Conservation (phyloP, 2,113 vertebrate genomes). For the Vidua chalybeata region DNA sequence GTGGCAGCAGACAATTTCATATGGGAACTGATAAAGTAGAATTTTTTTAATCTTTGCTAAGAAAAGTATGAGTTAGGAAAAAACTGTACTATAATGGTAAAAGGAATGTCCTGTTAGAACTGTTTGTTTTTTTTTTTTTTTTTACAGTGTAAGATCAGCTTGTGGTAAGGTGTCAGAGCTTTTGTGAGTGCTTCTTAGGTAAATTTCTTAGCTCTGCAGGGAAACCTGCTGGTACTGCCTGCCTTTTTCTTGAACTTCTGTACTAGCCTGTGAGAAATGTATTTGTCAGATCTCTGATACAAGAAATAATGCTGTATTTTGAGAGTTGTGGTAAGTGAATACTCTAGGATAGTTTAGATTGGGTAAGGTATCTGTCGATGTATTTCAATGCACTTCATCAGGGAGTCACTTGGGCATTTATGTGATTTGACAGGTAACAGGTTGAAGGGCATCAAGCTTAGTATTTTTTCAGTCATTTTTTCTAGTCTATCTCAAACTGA, state of each 20-base stretch:
- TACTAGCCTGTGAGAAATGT: background rate
- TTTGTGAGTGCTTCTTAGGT: background rate
- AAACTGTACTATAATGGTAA: background rate
- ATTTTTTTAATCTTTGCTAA: background rate
- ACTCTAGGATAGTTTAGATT: background rate
- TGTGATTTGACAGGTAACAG: background rate
- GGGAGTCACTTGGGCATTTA: background rate
- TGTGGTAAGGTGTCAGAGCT: background rate
- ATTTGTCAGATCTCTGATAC: background rate
- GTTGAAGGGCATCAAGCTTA: background rate
- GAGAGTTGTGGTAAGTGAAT: background rate
- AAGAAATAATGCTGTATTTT: background rate
- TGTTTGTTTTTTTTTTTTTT: background rate
- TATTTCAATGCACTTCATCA: background rate
- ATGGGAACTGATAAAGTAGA: background rate
- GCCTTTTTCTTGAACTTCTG: background rate
- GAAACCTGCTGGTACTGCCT: background rate
- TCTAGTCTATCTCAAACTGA: background rate
- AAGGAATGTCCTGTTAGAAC: background rate
- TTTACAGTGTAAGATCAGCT: background rate
- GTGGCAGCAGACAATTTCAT: background rate
- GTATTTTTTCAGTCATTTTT: background rate
- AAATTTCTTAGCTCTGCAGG: background rate
- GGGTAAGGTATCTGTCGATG: background rate
- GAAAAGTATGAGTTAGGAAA: background rate